Evolutionary conservation across 2,888 invertebrate species (phyloP), one percentile per base, ranked within the genome.

Genomic region (Euclidia mi): DNA sequence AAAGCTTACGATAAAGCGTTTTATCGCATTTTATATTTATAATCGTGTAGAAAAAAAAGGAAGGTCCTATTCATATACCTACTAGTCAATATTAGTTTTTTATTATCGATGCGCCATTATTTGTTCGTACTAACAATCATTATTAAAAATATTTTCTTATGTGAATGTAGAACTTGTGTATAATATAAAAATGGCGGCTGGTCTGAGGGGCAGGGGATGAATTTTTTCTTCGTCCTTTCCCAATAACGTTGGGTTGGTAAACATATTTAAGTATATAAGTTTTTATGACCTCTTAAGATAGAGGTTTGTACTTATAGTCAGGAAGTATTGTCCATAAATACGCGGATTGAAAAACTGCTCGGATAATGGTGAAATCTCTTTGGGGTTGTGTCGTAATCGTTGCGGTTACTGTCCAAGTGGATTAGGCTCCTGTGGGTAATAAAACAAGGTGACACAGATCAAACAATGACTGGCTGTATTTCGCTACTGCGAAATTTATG

Each of bases 1-100:
- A 76, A 76, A 79, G 76, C 70, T 72, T 72, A 69, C 58, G 78
- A 81, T 82, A 81, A 75, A 76, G 49, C 60, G 67, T 56, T 64
- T 76, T 69, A 73, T 73, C 76, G 56, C 61, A 71, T 73, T 61
- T 69, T 68, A 57, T 76, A 72, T 78, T 81, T 77, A 67, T 67
- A 72, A 67, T 65, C 57, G 46, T 53, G 51, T 53, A 48, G 55
- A 34, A 46, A 65, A 68, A n/a, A 61, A 53, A 60, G 44, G 61
- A 69, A 62, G 58, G 58, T 32, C 41, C 37, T 46, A 53, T 74
- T 59, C 56, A 65, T 70, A 70, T 40, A 17, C n/a, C n/a, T n/a
- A n/a, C 15, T 12, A 51, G 71, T 64, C 71, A 70, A 72, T 72
- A 71, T 72, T 70, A 71, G 67, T 60, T 61, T 71, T 55, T 66